Percentiles rank a stretch among this genome's conserved stretches.
These are phyloP conservation scores for Macaria notata DNA, from an alignment of 2,888 invertebrate species.

Conservation along the genomic window DNA sequence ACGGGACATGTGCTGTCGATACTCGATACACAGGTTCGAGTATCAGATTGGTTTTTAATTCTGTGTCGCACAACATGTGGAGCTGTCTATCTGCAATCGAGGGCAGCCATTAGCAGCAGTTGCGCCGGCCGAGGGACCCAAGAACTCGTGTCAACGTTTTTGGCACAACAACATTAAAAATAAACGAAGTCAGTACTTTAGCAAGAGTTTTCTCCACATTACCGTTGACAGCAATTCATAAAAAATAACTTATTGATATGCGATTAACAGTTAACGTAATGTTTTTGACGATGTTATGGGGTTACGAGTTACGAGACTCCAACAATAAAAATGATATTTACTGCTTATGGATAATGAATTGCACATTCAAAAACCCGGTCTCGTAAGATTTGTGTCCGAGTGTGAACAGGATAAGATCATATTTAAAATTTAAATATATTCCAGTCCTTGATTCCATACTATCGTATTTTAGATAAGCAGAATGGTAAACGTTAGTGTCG, in stretches of 20 bases:
- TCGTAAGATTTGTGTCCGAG: background rate
- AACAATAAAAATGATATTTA: constrained; percentile 60
- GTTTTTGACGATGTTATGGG: constrained; percentile 58
- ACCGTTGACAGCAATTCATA: constrained; percentile 56
- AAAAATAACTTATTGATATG: constrained; percentile 62
- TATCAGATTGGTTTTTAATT: constrained; percentile 14
- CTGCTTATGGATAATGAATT: constrained; percentile 36
- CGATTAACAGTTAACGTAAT: constrained; percentile 65
- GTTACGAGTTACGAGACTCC: constrained; percentile 49
- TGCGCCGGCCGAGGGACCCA: constrained; percentile 22
- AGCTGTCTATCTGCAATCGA: constrained; percentile 29
- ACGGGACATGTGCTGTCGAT: constrained; percentile 5
- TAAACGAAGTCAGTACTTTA: constrained; percentile 47
- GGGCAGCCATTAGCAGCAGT: constrained; percentile 29
- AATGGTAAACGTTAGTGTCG: no score
- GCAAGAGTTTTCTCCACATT: constrained; percentile 58
- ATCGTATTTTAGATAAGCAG: no score
- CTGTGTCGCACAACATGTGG: constrained; percentile 22
- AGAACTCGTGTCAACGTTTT: constrained; percentile 45
- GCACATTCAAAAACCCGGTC: background rate
- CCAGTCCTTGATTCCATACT: no score
- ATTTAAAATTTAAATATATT: no score
- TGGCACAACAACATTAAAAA: constrained; percentile 54
- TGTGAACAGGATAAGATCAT: constrained; percentile 25
- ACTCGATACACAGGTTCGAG: constrained; percentile 14